These are phyloP conservation scores for Coleophora deauratella DNA, from an alignment of 2,888 invertebrate genomes.

Conservation along the genomic window DNA sequence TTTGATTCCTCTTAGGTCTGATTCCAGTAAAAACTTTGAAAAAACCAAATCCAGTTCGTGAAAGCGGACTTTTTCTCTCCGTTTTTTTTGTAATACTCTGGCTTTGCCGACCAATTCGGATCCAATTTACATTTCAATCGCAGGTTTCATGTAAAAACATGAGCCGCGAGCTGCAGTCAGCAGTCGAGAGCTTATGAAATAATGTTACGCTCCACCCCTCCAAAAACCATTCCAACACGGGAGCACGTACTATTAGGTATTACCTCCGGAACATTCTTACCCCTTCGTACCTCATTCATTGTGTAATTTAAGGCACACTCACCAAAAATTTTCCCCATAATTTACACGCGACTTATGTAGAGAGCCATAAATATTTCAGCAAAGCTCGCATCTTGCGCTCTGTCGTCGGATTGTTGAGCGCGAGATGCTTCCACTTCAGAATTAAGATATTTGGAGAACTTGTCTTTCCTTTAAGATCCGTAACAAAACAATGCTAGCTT, in stretches of 20 bases:
- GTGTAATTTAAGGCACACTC: constrained; percentile 25
- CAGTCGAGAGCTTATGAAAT: constrained; percentile 46
- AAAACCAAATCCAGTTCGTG: constrained; percentile 30
- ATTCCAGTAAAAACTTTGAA: constrained; percentile 33
- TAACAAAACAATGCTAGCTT: no score
- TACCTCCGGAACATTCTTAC: not conserved
- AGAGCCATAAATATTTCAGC: constrained; percentile 37
- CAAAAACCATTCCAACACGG: constrained; percentile 3
- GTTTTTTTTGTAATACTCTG: constrained; percentile 47
- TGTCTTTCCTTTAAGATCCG: no score
- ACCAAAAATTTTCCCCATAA: constrained; percentile 35
- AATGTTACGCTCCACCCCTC: constrained; percentile 32
- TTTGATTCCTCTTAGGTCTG: no score
- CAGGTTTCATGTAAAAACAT: constrained; percentile 60
- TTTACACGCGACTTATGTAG: constrained; percentile 20
- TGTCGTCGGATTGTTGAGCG: constrained; percentile 25
- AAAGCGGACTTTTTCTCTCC: constrained; percentile 36
- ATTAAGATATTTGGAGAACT: not conserved
- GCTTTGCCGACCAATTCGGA: constrained; percentile 59
- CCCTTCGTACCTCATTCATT: constrained; percentile 10
- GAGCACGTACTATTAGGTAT: not conserved
- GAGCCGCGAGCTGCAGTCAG: constrained; percentile 38
- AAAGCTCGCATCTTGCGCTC: constrained; percentile 18
- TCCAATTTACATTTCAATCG: constrained; percentile 66
- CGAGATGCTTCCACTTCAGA: constrained; percentile 8